Conservation (phyloP, 2,113 vertebrate genomes). For the Nanger granti region DNA sequence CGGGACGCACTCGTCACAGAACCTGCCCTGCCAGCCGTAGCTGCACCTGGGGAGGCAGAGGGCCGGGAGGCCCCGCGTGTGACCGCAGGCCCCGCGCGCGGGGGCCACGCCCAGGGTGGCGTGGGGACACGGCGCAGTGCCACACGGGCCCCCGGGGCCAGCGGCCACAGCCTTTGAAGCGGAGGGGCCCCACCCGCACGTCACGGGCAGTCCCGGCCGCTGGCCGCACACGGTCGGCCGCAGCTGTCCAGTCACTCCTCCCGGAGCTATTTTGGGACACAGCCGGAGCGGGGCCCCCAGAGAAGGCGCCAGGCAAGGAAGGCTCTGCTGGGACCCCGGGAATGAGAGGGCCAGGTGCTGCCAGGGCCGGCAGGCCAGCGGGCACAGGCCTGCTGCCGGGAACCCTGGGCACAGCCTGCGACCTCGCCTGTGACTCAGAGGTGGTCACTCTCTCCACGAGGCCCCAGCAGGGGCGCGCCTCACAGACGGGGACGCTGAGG, state of each 20-base stretch:
- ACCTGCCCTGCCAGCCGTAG: constrained; percentile 93
- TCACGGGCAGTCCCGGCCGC: neutral
- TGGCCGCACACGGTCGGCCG: constrained; percentile 56
- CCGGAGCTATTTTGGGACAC: constrained; percentile 77
- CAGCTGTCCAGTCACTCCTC: constrained; percentile 85
- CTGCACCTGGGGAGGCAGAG: constrained; percentile 84
- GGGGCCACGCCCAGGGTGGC: neutral
- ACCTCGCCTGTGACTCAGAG: neutral
- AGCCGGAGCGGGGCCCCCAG: constrained; percentile 35
- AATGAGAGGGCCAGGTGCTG: accelerated
- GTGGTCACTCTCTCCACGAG: too few relatives aligned
- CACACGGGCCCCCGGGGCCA: accelerated
- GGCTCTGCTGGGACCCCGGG: neutral
- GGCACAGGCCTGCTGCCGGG: neutral
- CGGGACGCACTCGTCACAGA: constrained; percentile 91
- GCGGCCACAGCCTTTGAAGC: neutral
- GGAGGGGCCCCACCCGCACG: neutral
- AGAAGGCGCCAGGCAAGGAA: constrained; percentile 31
- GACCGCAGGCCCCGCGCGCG: accelerated
- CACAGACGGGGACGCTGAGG: accelerated
- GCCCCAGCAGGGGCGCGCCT: neutral
- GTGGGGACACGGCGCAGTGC: accelerated
- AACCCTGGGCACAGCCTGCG: neutral
- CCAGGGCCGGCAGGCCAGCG: accelerated
- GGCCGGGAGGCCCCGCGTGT: accelerated